These are phyloP conservation scores for Cephus pulcher DNA, from an alignment of 2,888 invertebrate genomes.

Conservation along the genomic window DNA sequence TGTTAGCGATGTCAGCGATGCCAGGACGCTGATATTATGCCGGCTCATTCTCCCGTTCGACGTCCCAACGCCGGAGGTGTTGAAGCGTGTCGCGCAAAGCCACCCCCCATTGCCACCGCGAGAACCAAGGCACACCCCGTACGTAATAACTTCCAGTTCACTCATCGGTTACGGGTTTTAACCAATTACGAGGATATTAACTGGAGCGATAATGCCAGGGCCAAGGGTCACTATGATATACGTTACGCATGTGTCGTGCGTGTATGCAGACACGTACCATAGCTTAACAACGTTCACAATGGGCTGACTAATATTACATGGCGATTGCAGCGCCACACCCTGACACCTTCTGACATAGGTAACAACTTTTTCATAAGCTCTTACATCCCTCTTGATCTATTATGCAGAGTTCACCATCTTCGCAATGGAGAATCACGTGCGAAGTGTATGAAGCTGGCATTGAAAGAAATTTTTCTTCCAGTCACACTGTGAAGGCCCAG, in stretches of 20 bases:
- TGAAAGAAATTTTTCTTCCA: neutral
- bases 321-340: neutral
- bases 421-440: neutral
- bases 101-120: conserved; percentile 46
- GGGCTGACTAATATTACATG: neutral
- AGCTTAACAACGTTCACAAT: neutral
- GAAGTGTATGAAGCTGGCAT: too few relatives aligned
- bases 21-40: neutral
- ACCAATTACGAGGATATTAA: conserved; percentile 62
- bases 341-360: neutral
- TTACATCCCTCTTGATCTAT: neutral
- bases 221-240: neutral
- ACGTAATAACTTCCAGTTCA: conserved; percentile 62
- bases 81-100: conserved; percentile 61
- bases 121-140: conserved; percentile 49
- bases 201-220: conserved; percentile 26
- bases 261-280: neutral
- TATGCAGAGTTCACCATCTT: neutral
- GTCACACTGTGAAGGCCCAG: neutral
- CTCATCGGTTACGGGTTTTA: conserved; percentile 66
- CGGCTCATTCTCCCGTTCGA: neutral
- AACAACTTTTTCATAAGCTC: neutral
- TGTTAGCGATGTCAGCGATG: neutral
- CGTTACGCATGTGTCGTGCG: neutral
- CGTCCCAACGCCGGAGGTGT: conserved; percentile 52